A percentile compares a stretch with the other conserved stretches of the same genome.
Evolutionary conservation across 92 coral and sea anemone genomes (phyloP).

Genomic region (Epizoanthus illoricatus): DNA sequence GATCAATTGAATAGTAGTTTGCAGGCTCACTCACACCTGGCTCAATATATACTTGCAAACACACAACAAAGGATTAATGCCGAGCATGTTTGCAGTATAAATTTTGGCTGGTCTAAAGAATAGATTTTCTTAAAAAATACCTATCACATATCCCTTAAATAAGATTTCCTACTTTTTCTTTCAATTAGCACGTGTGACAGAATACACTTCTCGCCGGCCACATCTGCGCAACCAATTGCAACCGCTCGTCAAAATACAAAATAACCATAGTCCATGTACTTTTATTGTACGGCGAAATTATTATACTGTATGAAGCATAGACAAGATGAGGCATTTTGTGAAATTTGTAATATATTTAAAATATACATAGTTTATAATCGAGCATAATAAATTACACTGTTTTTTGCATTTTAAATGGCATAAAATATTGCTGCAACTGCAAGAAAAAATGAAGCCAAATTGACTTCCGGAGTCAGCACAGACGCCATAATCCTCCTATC

Average conservation of each 20-base stretch:
- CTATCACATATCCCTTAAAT: background rate
- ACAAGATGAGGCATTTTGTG: slow-evolving; percentile 23
- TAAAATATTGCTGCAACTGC: slow-evolving; percentile 13
- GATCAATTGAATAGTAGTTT: too few relatives aligned
- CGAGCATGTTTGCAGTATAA: background rate
- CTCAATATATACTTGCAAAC: too few relatives aligned
- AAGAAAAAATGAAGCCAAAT: slow-evolving; percentile 3
- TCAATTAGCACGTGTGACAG: background rate
- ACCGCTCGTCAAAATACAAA: background rate
- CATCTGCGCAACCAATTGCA: background rate
- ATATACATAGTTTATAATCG: slow-evolving; percentile 32
- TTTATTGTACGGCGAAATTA: too few relatives aligned
- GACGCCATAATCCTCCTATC: background rate
- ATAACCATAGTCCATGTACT: background rate
- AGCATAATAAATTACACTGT: slow-evolving; percentile 16
- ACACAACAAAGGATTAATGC: background rate
- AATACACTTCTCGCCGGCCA: background rate
- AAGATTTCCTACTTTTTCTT: background rate
- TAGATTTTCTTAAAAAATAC: background rate
- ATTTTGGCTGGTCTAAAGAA: background rate
- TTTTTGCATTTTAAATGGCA: background rate
- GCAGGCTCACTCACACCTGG: too few relatives aligned
- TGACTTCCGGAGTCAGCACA: background rate
- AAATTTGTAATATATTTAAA: background rate
- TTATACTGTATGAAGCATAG: background rate